Conservation (phyloP, 1,140 invertebrate species). For the Acromyrmex heyeri region DNA sequence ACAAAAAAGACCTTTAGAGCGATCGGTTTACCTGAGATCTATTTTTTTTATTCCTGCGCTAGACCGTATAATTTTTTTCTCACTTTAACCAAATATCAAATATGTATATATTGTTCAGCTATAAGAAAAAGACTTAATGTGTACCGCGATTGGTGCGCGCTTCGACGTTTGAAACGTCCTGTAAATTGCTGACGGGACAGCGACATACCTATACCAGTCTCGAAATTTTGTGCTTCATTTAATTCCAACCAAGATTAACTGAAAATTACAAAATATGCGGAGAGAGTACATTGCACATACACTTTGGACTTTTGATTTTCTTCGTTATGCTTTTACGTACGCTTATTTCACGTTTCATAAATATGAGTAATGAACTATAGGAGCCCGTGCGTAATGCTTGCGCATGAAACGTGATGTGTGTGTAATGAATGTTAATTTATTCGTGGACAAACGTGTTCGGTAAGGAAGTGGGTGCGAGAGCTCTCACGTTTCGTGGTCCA, state of each 20-base stretch:
- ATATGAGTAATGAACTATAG: neutral
- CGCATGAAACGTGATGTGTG: neutral
- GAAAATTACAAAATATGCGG: neutral
- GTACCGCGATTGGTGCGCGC: neutral
- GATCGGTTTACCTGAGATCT: neutral
- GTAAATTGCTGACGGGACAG: neutral
- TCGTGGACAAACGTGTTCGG: neutral
- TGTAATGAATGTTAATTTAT: constrained; percentile 23
- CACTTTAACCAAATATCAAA: too few species aligned
- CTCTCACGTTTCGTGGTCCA: constrained; percentile 31
- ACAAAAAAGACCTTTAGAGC: neutral
- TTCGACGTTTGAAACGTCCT: constrained; percentile 19
- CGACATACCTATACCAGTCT: neutral
- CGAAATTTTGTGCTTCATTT: neutral
- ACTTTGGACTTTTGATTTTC: neutral
- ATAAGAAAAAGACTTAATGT: too few species aligned
- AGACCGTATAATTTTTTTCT: too few species aligned
- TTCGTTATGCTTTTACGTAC: neutral
- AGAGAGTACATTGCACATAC: neutral
- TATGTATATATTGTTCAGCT: too few species aligned
- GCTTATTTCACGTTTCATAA: neutral
- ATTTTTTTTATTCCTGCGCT: too few species aligned
- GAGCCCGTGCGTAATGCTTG: neutral
- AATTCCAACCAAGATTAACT: neutral
- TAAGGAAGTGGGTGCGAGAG: neutral